Percentiles rank a stretch among this genome's conserved stretches.
These are phyloP conservation scores for Leptura quadrifasciata DNA, from an alignment of 2,888 invertebrate genomes.

Conservation along the genomic window DNA sequence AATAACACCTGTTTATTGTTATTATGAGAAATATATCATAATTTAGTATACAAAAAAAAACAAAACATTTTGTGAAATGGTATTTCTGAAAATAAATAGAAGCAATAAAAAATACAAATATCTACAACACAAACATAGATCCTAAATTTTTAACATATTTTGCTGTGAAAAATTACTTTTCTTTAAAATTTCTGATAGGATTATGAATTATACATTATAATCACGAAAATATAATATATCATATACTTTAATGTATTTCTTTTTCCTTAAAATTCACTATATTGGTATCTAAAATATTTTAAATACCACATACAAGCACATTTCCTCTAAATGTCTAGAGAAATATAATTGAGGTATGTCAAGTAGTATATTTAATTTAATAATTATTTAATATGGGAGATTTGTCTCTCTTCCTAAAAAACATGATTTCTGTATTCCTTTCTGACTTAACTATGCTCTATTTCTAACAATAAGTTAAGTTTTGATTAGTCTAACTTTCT, in stretches of 20 bases:
- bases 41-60: not conserved
- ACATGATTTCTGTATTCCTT: slow-evolving; percentile 63
- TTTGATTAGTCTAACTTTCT: slow-evolving; percentile 61
- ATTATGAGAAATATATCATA: not conserved
- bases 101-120: slow-evolving; percentile 25
- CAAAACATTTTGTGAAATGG: slow-evolving; percentile 19
- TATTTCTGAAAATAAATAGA: slow-evolving; percentile 10
- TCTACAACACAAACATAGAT: slow-evolving; percentile 37
- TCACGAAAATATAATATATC: slow-evolving; percentile 60
- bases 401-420: slow-evolving; percentile 38
- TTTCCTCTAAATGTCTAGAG: slow-evolving; percentile 52
- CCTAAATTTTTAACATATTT: slow-evolving; percentile 38
- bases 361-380: slow-evolving; percentile 46
- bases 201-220: slow-evolving; percentile 48
- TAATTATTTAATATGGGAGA: slow-evolving; percentile 43
- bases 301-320: slow-evolving; percentile 52
- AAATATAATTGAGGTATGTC: slow-evolving; percentile 62
- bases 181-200: slow-evolving; percentile 47
- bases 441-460: slow-evolving; percentile 62
- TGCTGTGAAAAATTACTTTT: slow-evolving; percentile 48
- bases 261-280: slow-evolving; percentile 32
- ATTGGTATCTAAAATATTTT: slow-evolving; percentile 59
- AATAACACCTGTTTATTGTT: not conserved
- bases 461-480: slow-evolving; percentile 64
- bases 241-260: slow-evolving; percentile 44